These are phyloP conservation scores for Oncorhynchus gorbuscha DNA, from an alignment of 2,113 vertebrate species.

Conservation along the genomic window DNA sequence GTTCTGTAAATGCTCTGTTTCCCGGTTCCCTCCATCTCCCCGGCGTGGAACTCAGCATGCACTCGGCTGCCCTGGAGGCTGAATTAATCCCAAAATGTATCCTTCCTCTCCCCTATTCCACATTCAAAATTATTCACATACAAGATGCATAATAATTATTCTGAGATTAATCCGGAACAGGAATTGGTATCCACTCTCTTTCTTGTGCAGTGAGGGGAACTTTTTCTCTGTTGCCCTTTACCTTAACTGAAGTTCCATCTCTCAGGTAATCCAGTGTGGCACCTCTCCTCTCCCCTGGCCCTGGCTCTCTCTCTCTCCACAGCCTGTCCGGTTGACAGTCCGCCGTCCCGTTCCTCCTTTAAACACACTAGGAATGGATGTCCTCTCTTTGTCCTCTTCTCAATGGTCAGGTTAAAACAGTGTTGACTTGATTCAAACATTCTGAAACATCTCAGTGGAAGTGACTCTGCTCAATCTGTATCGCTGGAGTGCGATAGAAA, in stretches of 20 bases:
- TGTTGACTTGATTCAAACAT: not conserved
- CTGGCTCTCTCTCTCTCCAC: slow-evolving; percentile 12
- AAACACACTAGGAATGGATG: slow-evolving; percentile 29
- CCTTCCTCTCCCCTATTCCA: slow-evolving; percentile 48
- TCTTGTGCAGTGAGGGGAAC: slow-evolving; percentile 8
- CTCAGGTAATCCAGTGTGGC: slow-evolving; percentile 43
- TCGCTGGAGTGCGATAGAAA: too few species aligned
- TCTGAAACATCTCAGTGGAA: not conserved
- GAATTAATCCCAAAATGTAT: slow-evolving; percentile 72
- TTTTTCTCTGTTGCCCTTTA: slow-evolving; percentile 59
- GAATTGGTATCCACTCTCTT: slow-evolving; percentile 27
- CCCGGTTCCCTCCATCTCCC: slow-evolving; percentile 39
- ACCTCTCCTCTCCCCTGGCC: slow-evolving; percentile 33
- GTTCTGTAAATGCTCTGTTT: slow-evolving; percentile 61
- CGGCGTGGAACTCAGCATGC: slow-evolving; percentile 33
- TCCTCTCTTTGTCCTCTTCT: slow-evolving; percentile 25
- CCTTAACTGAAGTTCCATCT: slow-evolving; percentile 44
- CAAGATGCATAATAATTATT: slow-evolving; percentile 70
- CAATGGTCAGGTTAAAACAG: not conserved
- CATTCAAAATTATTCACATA: slow-evolving; percentile 73
- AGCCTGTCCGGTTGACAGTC: slow-evolving; percentile 35
- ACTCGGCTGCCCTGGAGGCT: slow-evolving; percentile 45
- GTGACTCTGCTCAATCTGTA: not conserved
- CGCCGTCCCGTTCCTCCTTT: slow-evolving; percentile 36
- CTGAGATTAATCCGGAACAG: slow-evolving; percentile 65